Evolutionary conservation across 2,797 vertebrate species (phyloP).

Genomic region (Pseudomugil tenellus): DNA sequence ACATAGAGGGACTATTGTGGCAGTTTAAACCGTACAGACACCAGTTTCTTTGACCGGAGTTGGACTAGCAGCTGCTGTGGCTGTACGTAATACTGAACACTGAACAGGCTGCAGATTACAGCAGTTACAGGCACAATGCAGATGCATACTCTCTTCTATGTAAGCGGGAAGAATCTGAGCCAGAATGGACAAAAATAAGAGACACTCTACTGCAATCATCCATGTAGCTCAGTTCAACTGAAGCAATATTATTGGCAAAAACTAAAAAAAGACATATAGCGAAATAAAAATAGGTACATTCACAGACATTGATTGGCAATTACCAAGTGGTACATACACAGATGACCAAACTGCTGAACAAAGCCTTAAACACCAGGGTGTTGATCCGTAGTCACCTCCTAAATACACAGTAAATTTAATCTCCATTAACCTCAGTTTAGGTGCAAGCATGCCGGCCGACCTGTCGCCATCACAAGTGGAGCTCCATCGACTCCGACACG

Average conservation of each 20-base stretch:
- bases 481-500: slow-evolving; percentile 29
- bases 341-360: slow-evolving; percentile 56
- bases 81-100: slow-evolving; percentile 7
- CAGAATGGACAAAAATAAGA: slow-evolving; percentile 35
- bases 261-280: slow-evolving; percentile 55
- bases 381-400: slow-evolving; percentile 46
- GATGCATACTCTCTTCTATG: slow-evolving; percentile 27
- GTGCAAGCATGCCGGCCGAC: slow-evolving; percentile 73
- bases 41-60: slow-evolving; percentile 15
- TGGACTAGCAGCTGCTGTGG: slow-evolving; percentile 7
- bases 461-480: slow-evolving; percentile 23
- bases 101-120: slow-evolving; percentile 19
- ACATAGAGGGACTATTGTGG: slow-evolving; percentile 37
- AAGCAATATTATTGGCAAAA: slow-evolving; percentile 62
- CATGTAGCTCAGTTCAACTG: slow-evolving; percentile 69
- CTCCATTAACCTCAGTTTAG: slow-evolving; percentile 48
- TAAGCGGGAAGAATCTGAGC: slow-evolving; percentile 19
- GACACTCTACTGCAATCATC: slow-evolving; percentile 53
- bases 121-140: slow-evolving; percentile 29
- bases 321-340: slow-evolving; percentile 68
- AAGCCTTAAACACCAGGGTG: slow-evolving; percentile 47
- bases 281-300: slow-evolving; percentile 71
- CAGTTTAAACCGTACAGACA: slow-evolving; percentile 25
- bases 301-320: slow-evolving; percentile 78
- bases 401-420: slow-evolving; percentile 40